These are phyloP conservation scores for Omphaloscelis lunosa DNA, from an alignment of 2,888 invertebrate species.

Conservation along the genomic window DNA sequence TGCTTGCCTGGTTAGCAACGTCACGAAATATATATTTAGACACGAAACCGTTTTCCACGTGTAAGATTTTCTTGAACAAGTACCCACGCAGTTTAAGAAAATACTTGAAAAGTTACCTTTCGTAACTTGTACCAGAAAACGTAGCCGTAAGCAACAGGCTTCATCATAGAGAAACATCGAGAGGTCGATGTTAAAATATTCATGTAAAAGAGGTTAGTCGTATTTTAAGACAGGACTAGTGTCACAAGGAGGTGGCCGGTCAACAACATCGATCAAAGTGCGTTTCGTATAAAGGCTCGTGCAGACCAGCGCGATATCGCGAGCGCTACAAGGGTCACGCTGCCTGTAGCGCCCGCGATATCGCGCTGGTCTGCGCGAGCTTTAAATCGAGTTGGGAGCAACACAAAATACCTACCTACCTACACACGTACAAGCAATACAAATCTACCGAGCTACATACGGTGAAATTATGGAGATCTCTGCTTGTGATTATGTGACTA, in stretches of 20 bases:
- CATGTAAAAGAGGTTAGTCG: constrained; percentile 58
- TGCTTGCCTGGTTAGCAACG: constrained; percentile 2
- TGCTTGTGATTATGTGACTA: background rate
- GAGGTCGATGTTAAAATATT: constrained; percentile 63
- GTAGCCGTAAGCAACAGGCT: constrained; percentile 48
- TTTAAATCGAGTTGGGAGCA: constrained; percentile 43
- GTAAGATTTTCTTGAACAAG: constrained; percentile 4
- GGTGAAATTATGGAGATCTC: constrained; percentile 3
- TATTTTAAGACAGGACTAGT: constrained; percentile 56
- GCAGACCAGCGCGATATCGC: no score
- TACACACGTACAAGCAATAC: background rate
- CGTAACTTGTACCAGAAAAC: constrained; percentile 39
- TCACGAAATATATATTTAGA: constrained; percentile 19
- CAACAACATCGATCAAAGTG: constrained; percentile 56
- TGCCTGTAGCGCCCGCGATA: no score
- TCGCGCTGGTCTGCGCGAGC: no score
- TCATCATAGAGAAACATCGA: constrained; percentile 40
- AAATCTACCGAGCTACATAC: background rate
- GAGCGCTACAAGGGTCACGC: no score
- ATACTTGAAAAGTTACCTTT: constrained; percentile 37
- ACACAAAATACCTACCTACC: background rate
- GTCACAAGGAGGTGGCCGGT: constrained; percentile 43
- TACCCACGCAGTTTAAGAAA: constrained; percentile 27
- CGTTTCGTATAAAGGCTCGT: constrained; percentile 56
- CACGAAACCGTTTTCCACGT: constrained; percentile 7